phyloP scores from a whole-genome alignment of 2,888 invertebrate genomes.

The Fragum fragum region DNA sequence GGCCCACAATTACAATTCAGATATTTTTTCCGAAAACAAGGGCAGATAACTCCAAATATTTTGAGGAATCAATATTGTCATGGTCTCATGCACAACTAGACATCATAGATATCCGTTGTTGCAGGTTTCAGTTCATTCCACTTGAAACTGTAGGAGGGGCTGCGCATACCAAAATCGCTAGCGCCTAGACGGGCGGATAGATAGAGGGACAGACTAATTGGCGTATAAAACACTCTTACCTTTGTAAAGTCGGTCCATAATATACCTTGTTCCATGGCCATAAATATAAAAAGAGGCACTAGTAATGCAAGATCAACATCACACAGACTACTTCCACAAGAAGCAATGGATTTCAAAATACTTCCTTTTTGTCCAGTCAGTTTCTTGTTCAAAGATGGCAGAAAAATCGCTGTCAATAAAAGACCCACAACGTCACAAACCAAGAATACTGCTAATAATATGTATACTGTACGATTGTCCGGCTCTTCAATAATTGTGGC shows the following conservation, averaged over 20 bases:
- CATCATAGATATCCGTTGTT: no score
- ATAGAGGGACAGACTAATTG: no score
- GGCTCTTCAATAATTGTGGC: constrained; percentile 72
- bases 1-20: no score
- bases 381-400: constrained; percentile 70
- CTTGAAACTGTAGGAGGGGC: no score
- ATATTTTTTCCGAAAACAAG: no score
- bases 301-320: constrained; percentile 77
- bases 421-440: constrained; percentile 78
- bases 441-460: constrained; percentile 79
- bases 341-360: constrained; percentile 58
- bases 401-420: constrained; percentile 70
- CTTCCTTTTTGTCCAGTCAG: constrained; percentile 51
- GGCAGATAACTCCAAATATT: no score
- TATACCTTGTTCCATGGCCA: constrained; percentile 83
- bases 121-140: no score
- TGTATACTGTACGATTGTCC: constrained; percentile 71
- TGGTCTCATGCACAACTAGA: no score
- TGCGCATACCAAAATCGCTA: no score
- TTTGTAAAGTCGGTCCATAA: constrained; percentile 83
- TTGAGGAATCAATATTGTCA: no score
- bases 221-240: no score
- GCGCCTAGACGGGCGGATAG: no score
- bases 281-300: constrained; percentile 82
- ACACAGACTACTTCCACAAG: constrained; percentile 70